phyloP scores from a whole-genome alignment of 64 coral and sea anemone species.

The Trachythela sp. region DNA sequence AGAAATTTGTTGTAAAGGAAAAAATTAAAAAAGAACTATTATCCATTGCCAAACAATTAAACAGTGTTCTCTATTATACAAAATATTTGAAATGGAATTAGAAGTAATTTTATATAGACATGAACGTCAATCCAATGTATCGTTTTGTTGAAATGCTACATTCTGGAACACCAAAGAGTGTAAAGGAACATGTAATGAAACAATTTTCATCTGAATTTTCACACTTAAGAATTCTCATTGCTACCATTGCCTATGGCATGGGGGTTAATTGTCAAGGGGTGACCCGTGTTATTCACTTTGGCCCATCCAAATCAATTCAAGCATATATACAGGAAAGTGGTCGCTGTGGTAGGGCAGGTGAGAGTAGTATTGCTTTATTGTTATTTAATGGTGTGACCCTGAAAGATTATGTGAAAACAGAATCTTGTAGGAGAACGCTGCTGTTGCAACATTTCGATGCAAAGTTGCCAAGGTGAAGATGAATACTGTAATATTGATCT shows the following conservation, averaged over 20 bases:
- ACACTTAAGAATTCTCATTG: constrained; percentile 6
- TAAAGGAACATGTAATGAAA: not conserved
- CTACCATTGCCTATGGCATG: not conserved
- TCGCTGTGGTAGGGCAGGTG: not conserved
- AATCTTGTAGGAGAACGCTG: constrained; percentile 10
- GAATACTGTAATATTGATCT: constrained; percentile 25
- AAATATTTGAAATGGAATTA: not conserved
- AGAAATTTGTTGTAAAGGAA: not conserved
- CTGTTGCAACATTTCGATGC: not conserved
- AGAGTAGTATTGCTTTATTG: not conserved
- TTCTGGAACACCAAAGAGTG: not conserved
- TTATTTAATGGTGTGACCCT: not conserved
- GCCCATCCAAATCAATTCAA: constrained; percentile 6
- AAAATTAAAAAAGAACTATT: not conserved
- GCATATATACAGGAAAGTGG: not conserved
- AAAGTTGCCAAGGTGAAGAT: constrained; percentile 18
- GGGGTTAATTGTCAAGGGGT: not conserved
- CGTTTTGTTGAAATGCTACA: constrained; percentile 10
- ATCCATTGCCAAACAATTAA: not conserved
- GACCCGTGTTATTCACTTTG: not conserved
- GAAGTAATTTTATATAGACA: not conserved
- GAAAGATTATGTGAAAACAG: not conserved
- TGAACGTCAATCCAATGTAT: not conserved
- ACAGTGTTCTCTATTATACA: not conserved
- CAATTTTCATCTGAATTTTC: not conserved